Evolutionary conservation across 2,113 vertebrate species (phyloP), one percentile per base, ranked within the genome.

Genomic region (Cryptotis parvus): DNA sequence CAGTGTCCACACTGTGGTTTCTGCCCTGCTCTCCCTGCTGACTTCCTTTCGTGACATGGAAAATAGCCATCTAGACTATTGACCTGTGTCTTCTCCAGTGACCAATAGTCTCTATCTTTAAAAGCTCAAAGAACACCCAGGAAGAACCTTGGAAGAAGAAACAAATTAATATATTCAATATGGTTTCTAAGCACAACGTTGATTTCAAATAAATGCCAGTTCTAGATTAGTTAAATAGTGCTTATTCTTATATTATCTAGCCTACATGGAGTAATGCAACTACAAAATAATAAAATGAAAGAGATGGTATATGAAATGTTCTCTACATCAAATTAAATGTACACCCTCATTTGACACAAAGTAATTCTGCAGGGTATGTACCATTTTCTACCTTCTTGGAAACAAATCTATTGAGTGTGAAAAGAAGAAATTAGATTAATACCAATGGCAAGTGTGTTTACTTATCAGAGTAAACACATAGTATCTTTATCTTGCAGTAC

Each of bases 21-120:
- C 41, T 10, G 33, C 66, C 26, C 52, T 26, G 4, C 73, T 86
- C 92, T 96, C n/a, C 75, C 78, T 84, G 75, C 89, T 74, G 78
- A 55, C 11, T 20, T 77, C 84, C 43, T 58, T 63, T 33, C 45
- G 76, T 74, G 58, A 97, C 63, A 91, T 87, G 94, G 91, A 91
- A 91, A 80, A 66, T n/a, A 69, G 43, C 86, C 90, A 72, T 27
- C 0, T 10, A 20, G 33, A 3, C 70, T 82, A 3, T 70, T 76
- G 87, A 79, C 79, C 68, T 91, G 75, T 45, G 61, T 24, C 22
- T 9, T 63, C 68, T 88, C 43, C 83, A 66, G 22, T 4, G 31
- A 35, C 18, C 65, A 49, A 33, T 49, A 80, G n/a, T 16, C 37
- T 63, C 82, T 74, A 69, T 89, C 58, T 78, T 79, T 49, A 83